Conservation (phyloP, 2,113 vertebrate genomes). For the Ciconia maguari region DNA sequence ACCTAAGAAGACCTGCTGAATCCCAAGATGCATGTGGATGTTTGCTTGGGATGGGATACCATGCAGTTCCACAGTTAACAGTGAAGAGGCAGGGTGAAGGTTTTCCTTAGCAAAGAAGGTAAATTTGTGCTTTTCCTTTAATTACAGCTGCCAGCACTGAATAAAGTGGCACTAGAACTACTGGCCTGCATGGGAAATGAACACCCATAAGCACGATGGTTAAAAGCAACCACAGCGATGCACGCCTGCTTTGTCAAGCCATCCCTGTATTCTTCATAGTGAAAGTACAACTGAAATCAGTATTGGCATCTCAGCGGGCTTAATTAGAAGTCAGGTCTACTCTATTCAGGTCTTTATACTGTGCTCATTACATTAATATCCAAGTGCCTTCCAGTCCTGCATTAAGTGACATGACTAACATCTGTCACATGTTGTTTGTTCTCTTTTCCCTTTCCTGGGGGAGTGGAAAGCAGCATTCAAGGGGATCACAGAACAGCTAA, state of each 20-base stretch:
- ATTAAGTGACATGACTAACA: constrained; percentile 5
- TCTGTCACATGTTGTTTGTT: neutral
- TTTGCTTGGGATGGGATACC: neutral
- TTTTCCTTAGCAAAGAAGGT: neutral
- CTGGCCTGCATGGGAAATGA: neutral
- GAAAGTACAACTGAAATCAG: neutral
- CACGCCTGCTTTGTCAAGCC: neutral
- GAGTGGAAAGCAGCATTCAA: neutral
- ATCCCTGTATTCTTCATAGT: neutral
- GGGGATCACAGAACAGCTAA: neutral
- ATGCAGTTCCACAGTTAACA: neutral
- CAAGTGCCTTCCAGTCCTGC: constrained; percentile 20
- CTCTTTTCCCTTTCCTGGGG: neutral
- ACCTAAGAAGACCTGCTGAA: neutral
- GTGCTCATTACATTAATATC: neutral
- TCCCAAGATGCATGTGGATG: neutral
- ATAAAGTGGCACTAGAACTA: neutral
- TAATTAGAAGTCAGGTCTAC: constrained; percentile 6
- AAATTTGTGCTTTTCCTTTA: neutral
- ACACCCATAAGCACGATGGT: neutral
- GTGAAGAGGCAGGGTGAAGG: neutral
- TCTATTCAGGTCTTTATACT: neutral
- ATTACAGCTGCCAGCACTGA: neutral
- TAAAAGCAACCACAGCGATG: neutral
- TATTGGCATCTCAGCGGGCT: neutral